Base-by-base conservation (phyloP, 2,888 invertebrate genomes). In the Aporophyla lueneburgensis region DNA sequence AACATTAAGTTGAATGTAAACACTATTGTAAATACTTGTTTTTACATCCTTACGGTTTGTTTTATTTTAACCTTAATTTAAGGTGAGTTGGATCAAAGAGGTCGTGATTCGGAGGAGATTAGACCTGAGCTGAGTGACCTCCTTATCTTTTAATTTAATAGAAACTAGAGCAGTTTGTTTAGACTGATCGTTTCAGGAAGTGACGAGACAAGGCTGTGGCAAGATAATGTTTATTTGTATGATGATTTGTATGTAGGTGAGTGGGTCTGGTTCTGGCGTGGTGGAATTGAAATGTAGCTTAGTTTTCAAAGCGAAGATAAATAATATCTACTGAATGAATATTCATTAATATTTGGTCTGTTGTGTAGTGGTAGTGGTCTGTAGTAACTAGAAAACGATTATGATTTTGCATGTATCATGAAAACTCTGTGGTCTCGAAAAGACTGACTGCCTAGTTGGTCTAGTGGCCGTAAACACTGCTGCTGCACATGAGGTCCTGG, bases 131-230 rank as follows among this genome's bases (percentile, higher is more conserved):
- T 49, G n/a, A 76, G 14, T 43, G 78, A 71, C 53, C 61, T 62
- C 51, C 14, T 67, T 77, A 86, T 70, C 69, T 67, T 19, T 74
- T 63, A 43, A 43, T 14, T 58, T 43, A 56, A 56, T 68, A 40
- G 27, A 43, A 63, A 53, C 53, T 24, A 21, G 56, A 40, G 46
- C 61, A 58, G 66, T 63, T 76, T 76, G 43, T 76, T 71, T 71
- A 58, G 49, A 40, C 19, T 54, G 49, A 46, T 69, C n/a, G 53
- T 53, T 54, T 76, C 40, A 76, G 83, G 71, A 81, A 81, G 63
- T 81, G 12, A 43, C 5, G 56, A 68, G 76, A 81, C 84, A 80
- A 84, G 56, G n/a, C 43, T 59, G 59, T 68, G 43, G 33, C 9
- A 74, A 71, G 66, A 70, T 81, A 63, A 61, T 33, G 24, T 56